Conservation (phyloP, 2,888 invertebrate species). For the Hirtodrosophila alboralis region DNA sequence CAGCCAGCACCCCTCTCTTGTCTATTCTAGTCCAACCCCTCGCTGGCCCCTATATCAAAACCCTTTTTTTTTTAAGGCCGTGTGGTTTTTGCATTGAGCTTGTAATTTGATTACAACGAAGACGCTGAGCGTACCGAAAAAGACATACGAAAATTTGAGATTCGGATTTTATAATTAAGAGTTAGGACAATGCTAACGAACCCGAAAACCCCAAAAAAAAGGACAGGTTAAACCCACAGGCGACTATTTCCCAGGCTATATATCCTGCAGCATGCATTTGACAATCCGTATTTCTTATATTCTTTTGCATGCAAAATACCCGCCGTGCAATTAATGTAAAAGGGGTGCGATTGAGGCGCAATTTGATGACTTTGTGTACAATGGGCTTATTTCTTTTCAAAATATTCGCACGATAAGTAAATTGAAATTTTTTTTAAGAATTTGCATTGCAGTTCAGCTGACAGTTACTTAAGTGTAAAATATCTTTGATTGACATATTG, state of each 20-base stretch:
- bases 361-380: constrained; percentile 8
- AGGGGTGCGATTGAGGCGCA: constrained; percentile 39
- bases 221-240: constrained; percentile 39
- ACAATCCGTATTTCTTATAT: neutral
- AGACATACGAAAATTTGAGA: constrained; percentile 15
- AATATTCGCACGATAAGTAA: constrained; percentile 53
- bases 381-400: constrained; percentile 8
- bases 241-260: constrained; percentile 42
- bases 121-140: constrained; percentile 56
- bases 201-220: constrained; percentile 23
- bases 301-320: constrained; percentile 49
- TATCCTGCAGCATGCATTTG: constrained; percentile 14
- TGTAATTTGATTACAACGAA: constrained; percentile 71
- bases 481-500: constrained; percentile 35
- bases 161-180: constrained; percentile 14
- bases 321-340: constrained; percentile 51
- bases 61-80: too few species aligned
- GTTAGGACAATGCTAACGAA: constrained; percentile 27
- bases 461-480: constrained; percentile 3
- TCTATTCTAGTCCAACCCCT: constrained; percentile 4
- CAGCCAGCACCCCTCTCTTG: constrained; percentile 21
- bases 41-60: constrained; percentile 37
- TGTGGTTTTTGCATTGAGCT: constrained; percentile 62
- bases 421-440: constrained; percentile 24
- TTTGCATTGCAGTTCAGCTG: constrained; percentile 41